Evolutionary conservation across 1,140 invertebrate species (phyloP), one percentile per base, ranked within the genome.

Genomic region (Cydia splendana): DNA sequence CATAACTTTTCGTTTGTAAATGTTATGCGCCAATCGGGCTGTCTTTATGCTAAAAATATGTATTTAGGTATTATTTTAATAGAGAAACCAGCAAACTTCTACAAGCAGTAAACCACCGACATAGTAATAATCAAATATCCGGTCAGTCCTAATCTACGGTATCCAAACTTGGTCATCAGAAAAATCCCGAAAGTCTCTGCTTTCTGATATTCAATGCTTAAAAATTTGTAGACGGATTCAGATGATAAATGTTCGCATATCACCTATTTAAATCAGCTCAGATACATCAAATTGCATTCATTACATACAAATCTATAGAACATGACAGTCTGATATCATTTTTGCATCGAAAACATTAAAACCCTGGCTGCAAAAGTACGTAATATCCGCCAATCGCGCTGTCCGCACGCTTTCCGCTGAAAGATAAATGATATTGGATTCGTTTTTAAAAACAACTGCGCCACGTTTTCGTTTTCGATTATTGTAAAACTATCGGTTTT

Each of bases 381-480:
- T 69, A 71, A 38, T 71, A 71, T 18, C 67, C n/a, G n/a, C 67
- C 67, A 42, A 71, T 71, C 67, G 67, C 30, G 67, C 30, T 71
- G 67, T 71, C 34, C 67, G 67, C 67, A 67, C n/a, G 67, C 18
- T 38, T 71, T 3, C 67, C 67, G 67, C 30, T 15, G 15, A 71
- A 38, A 71, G 67, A 71, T 71, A 71, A 71, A 38, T 71, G 30
- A 42, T 18, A 71, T 71, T 71, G 67, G 67, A 71, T 71, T 18
- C 67, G 1, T 10, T 4, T 71, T 62, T 62, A 24, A 62, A 62
- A 62, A 71, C 67, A 71, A 71, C 67, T 71, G 67, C 34, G n/a
- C 57, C 57, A 20, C 20, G 57, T 62, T 62, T 62, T 62, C 57
- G 57, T 62, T 18, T 62, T 62, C 57, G 57, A 62, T 62, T 62